Base-by-base conservation (phyloP, 1,140 invertebrate species). In the Drosophila rufa region DNA sequence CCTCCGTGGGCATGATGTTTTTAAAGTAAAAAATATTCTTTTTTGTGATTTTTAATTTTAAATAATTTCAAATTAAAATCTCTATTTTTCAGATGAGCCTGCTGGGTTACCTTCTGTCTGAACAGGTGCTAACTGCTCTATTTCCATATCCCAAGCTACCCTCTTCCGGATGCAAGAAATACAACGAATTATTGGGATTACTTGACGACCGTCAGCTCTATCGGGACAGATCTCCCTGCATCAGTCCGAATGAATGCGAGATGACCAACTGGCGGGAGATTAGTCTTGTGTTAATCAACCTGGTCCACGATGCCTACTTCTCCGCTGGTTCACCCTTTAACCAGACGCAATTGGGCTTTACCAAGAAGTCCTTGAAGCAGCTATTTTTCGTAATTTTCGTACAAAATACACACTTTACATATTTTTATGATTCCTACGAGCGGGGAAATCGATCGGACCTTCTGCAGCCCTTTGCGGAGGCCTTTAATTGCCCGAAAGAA, bases 111-210 rank as follows among this genome's bases (percentile, higher is more conserved):
- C 27, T 55, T 2, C 25, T 55, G 11, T 30, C 51, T 17, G 7
- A 55, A 7, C n/a, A 55, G n/a, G 17, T 55, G 12, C 30, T 55
- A 5, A 33, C 51, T 2, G 51, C 51, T 17, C n/a, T 55, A 14
- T 55, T 55, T 55, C 51, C 51, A 17, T 55, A 55, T 55, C 51
- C 51, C 6, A 55, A 55, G n/a, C 11, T 55, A 14, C 51, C 56
- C 0, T 4, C 3, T 9, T 9, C 40, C 17, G 56, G 56, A 2
- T 58, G 56, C n/a, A 15, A 19, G 25, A 30, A 58, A 45, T 43
- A 19, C 7, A 45, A 58, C 2, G 56, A 43, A 58, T 27, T 58
- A 12, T 8, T 58, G 11, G n/a, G n/a, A 19, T 22, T 15, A n/a
- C 19, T 60, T 19, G 43, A 60, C 30, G 43, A 60, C 14, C 17